Conservation (phyloP, 2,113 vertebrate genomes). For the Tauraco erythrolophus region DNA sequence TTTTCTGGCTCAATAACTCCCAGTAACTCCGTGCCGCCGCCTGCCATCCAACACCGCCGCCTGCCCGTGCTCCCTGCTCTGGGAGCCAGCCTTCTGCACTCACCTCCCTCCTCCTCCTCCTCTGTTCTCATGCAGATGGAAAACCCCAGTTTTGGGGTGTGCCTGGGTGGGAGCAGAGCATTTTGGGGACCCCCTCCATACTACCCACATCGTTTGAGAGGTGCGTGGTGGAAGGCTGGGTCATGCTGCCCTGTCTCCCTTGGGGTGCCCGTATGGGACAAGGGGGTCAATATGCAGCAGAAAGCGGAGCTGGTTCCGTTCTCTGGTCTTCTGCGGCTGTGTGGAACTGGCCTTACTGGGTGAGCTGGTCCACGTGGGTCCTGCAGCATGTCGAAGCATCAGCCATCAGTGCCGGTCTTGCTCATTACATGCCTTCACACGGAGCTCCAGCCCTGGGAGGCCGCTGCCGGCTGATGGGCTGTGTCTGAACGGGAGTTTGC, state of each 20-base stretch:
- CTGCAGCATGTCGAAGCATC: rapidly evolving
- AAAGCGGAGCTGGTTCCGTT: background rate
- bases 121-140: background rate
- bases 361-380: rapidly evolving
- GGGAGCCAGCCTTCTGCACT: background rate
- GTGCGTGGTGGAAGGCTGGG: background rate
- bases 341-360: background rate
- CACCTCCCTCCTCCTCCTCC: background rate
- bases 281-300: rapidly evolving
- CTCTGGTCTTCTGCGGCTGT: rapidly evolving
- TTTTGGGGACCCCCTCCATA: background rate
- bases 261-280: background rate
- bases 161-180: rapidly evolving
- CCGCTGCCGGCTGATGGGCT: background rate
- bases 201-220: background rate
- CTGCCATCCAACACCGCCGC: background rate
- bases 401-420: background rate
- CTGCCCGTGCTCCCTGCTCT: background rate
- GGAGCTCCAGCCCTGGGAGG: background rate
- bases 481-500: background rate
- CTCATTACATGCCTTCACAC: rapidly evolving
- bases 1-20: conserved; percentile 54
- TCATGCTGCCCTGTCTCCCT: rapidly evolving
- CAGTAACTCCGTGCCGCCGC: background rate
- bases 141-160: background rate